Base-by-base conservation (phyloP, 2,797 vertebrate genomes). In the Antennarius maculatus region DNA sequence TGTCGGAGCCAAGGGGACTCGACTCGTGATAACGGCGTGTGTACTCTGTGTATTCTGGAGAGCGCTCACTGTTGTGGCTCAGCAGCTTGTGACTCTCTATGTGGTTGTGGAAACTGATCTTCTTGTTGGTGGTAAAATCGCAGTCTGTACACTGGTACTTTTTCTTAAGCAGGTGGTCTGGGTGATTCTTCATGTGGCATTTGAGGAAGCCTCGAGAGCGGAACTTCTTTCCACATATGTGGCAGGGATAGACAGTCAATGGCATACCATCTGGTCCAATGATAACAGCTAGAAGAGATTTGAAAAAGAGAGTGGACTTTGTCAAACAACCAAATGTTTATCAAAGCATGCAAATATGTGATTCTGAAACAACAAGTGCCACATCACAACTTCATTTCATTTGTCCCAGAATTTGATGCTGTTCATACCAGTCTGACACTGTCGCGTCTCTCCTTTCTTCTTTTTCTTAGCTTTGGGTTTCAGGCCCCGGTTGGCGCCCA, bases 221-320 rank as follows among this genome's bases (percentile, higher is more conserved):
- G 90, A 99, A 99, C 85, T 99, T 99, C 92, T 99, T 99, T n/a
- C 96, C 98, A 75, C 98, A 99, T 82, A 99, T 94, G 94, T 98
- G 95, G 86, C 98, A 99, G 61, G 97, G 98, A 80, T 99, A 99
- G 79, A 99, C 98, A 1, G 97, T 99, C 90, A 99, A 89, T 0
- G 97, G 97, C 91, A 99, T 94, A 62, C 98, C 98, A 66, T 98
- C 96, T 1, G 98, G 98, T 66, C 98, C 97, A 63, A 99, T 99
- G 77, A 99, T 98, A 89, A 99, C 98, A 87, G 97, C 97, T 99
- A 71, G 81, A 76, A 90, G 77, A 80, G 56, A 54, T n/a, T 58
- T 49, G 17, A 13, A 48, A 72, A 49, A 54, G 11, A 45, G 3
- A 10, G 9, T 45, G 3, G 66, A 31, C 23, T 1, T 50, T 51